Conservation (phyloP, 2,797 vertebrate species). For the Phoeniculus purpureus region DNA sequence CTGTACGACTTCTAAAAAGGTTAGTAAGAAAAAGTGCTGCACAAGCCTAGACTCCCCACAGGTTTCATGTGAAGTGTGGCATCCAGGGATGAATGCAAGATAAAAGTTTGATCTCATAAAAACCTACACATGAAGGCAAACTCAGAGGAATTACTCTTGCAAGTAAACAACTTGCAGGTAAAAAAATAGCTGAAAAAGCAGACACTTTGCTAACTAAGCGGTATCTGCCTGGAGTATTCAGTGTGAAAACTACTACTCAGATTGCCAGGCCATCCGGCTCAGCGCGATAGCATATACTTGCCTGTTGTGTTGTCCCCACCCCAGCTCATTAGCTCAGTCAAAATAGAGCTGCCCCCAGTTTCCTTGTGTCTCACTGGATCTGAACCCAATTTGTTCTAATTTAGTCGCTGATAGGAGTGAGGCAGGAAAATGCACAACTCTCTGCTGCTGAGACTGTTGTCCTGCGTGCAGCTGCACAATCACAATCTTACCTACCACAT, state of each 20-base stretch:
- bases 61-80: background rate
- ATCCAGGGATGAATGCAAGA: background rate
- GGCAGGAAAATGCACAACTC: background rate
- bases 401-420: background rate
- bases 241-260: background rate
- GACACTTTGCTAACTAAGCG: background rate
- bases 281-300: background rate
- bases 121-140: background rate
- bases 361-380: background rate
- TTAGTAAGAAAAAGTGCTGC: background rate
- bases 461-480: background rate
- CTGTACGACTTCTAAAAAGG: background rate
- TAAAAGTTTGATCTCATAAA: background rate
- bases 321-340: background rate
- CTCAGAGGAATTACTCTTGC: background rate
- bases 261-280: background rate
- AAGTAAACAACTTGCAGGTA: background rate
- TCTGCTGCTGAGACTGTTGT: background rate
- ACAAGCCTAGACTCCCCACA: background rate
- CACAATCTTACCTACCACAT: background rate
- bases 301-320: no score
- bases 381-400: background rate
- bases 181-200: background rate
- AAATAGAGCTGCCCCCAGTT: background rate
- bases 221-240: background rate